Evolutionary conservation across 2,113 vertebrate genomes (phyloP).

Genomic region (Poecile atricapillus): DNA sequence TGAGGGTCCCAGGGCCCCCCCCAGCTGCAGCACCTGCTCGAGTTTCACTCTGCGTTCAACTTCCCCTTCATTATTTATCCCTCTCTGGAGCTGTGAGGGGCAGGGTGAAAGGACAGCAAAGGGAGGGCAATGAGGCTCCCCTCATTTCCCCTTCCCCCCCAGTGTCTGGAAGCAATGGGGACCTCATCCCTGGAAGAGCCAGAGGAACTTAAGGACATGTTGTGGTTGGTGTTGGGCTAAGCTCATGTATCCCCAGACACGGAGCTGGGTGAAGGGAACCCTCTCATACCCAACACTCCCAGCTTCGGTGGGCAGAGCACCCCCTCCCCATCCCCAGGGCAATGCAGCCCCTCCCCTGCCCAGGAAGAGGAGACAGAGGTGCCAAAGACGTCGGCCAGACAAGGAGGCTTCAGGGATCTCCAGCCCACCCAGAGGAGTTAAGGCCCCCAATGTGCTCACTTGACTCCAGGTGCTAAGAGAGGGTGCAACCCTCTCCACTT

Average conservation of each 20-base stretch:
- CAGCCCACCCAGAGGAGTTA: not conserved
- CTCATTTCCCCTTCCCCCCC: too few species aligned
- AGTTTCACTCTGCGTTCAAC: not conserved
- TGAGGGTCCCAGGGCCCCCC: not conserved
- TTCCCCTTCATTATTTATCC: not conserved
- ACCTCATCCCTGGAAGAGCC: not conserved
- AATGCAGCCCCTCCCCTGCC: not conserved
- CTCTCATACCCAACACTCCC: too few species aligned
- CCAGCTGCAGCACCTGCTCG: not conserved
- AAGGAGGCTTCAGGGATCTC: not conserved
- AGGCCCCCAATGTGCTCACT: rapidly evolving
- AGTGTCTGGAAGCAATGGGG: not conserved
- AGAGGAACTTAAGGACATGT: rapidly evolving
- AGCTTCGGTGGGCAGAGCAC: not conserved
- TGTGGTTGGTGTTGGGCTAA: not conserved
- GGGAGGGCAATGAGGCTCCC: not conserved
- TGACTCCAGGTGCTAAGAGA: not conserved
- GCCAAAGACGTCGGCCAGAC: not conserved
- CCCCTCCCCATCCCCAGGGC: not conserved
- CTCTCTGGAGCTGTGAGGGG: rapidly evolving
- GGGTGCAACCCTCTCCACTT: not conserved
- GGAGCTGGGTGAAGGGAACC: not conserved
- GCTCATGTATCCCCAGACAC: not conserved
- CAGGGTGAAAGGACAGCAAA: not conserved
- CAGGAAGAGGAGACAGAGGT: not conserved